These are phyloP conservation scores for Bombylius discolor DNA, from an alignment of 2,888 invertebrate species.

Conservation along the genomic window DNA sequence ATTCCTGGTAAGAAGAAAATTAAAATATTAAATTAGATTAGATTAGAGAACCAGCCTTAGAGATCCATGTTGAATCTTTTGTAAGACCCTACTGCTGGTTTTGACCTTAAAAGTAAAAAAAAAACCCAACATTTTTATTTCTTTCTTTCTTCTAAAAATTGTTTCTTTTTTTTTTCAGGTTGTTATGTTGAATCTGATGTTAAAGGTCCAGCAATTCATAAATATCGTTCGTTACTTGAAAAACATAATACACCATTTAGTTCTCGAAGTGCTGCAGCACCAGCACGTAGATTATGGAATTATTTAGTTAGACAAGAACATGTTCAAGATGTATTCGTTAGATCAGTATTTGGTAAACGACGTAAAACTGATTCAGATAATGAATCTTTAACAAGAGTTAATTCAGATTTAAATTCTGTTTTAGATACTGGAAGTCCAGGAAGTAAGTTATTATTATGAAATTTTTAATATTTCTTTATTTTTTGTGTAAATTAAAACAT, in stretches of 20 bases:
- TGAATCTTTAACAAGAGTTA: not conserved
- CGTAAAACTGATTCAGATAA: not conserved
- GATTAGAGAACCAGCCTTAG: no score
- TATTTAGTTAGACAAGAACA: conserved; percentile 84
- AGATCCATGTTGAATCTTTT: no score
- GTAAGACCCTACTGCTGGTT: no score
- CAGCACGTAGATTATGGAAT: conserved; percentile 77
- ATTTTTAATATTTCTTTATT: no score
- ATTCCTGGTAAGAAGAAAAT: conserved; percentile 45
- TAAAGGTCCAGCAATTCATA: conserved; percentile 75
- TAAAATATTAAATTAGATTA: no score
- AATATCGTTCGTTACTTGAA: conserved; percentile 83
- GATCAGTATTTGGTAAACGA: conserved; percentile 82
- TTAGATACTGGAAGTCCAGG: conserved; percentile 28
- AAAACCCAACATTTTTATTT: no score
- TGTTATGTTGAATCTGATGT: conserved; percentile 68
- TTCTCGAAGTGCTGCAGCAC: conserved; percentile 56
- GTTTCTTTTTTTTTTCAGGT: conserved; percentile 35
- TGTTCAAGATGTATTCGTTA: conserved; percentile 89
- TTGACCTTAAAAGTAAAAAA: no score
- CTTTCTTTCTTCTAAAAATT: no score
- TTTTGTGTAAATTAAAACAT: no score
- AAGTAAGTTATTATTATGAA: conserved; percentile 13
- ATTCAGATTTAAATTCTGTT: conserved; percentile 20
- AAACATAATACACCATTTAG: conserved; percentile 92